Evolutionary conservation across 2,888 invertebrate species (phyloP).

Genomic region (Amiota communis): DNA sequence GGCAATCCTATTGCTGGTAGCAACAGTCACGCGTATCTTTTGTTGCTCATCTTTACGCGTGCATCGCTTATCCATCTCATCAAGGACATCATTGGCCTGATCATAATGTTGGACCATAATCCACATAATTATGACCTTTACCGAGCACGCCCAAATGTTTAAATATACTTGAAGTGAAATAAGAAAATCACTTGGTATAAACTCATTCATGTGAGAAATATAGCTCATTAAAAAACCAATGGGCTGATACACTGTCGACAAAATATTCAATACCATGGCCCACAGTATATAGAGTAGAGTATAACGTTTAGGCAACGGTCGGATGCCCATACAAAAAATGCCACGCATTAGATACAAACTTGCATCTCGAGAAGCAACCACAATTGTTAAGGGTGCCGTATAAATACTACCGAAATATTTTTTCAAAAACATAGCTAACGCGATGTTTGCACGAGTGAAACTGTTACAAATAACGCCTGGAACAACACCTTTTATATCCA

Average conservation of each 20-base stretch:
- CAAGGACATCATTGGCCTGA: conserved; percentile 48
- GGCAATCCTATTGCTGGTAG: conserved; percentile 49
- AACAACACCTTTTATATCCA: conserved; percentile 8
- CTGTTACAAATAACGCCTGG: background rate
- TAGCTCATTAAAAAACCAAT: conserved; percentile 44
- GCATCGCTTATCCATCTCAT: conserved; percentile 52
- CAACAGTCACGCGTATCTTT: conserved; percentile 43
- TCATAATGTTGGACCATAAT: conserved; percentile 48
- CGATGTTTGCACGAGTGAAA: background rate
- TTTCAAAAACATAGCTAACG: too few species aligned
- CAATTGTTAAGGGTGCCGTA: conserved; percentile 18
- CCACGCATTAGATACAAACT: conserved; percentile 46
- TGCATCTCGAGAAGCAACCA: conserved; percentile 42
- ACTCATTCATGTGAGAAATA: conserved; percentile 42
- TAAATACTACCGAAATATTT: conserved; percentile 47
- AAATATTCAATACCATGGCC: conserved; percentile 46
- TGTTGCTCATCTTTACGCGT: conserved; percentile 43
- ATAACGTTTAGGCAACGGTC: conserved; percentile 45
- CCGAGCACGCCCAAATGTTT: conserved; percentile 56
- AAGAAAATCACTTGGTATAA: conserved; percentile 55
- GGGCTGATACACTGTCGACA: conserved; percentile 52
- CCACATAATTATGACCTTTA: conserved; percentile 56
- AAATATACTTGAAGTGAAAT: conserved; percentile 59
- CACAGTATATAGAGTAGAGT: conserved; percentile 48
- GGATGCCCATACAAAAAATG: conserved; percentile 52